These are phyloP conservation scores for Scomber colias DNA, from an alignment of 2,113 vertebrate species.

Conservation along the genomic window DNA sequence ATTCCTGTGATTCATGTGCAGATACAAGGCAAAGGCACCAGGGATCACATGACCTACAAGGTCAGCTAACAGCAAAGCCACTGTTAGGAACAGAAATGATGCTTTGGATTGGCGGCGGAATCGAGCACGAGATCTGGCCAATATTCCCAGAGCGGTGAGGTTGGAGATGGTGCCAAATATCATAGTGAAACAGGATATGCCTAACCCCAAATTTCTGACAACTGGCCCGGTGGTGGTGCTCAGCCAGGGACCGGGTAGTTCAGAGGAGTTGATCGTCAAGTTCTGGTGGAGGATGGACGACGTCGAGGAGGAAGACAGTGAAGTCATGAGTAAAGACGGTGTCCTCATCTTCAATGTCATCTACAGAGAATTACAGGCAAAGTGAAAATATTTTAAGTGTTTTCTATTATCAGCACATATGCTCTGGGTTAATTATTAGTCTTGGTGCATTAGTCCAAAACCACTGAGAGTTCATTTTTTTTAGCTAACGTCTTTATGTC, in stretches of 20 bases:
- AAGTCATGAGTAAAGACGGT: slow-evolving; percentile 33
- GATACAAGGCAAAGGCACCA: slow-evolving; percentile 86
- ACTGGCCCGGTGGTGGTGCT: slow-evolving; percentile 31
- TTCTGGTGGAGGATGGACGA: slow-evolving; percentile 23
- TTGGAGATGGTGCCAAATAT: slow-evolving; percentile 88
- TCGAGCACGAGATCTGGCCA: slow-evolving; percentile 78
- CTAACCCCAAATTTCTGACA: slow-evolving; percentile 49
- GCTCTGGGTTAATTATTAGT: no score
- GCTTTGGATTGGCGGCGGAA: slow-evolving; percentile 80
- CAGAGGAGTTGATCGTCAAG: slow-evolving; percentile 55
- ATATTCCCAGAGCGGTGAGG: slow-evolving; percentile 85
- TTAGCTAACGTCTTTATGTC: background rate
- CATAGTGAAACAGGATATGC: slow-evolving; percentile 88
- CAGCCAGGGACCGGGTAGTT: background rate
- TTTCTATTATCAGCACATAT: no score
- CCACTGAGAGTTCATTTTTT: background rate
- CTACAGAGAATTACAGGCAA: slow-evolving; percentile 51
- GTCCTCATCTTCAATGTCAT: slow-evolving; percentile 43
- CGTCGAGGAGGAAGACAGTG: slow-evolving; percentile 25
- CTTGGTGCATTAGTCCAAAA: background rate
- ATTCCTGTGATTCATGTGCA: slow-evolving; percentile 73
- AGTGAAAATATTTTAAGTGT: background rate
- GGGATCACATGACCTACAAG: slow-evolving; percentile 88
- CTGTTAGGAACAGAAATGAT: slow-evolving; percentile 86
- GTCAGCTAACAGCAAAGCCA: slow-evolving; percentile 86